Evolutionary conservation across 2,113 vertebrate species (phyloP).

Genomic region (Variabilichromis moorii): DNA sequence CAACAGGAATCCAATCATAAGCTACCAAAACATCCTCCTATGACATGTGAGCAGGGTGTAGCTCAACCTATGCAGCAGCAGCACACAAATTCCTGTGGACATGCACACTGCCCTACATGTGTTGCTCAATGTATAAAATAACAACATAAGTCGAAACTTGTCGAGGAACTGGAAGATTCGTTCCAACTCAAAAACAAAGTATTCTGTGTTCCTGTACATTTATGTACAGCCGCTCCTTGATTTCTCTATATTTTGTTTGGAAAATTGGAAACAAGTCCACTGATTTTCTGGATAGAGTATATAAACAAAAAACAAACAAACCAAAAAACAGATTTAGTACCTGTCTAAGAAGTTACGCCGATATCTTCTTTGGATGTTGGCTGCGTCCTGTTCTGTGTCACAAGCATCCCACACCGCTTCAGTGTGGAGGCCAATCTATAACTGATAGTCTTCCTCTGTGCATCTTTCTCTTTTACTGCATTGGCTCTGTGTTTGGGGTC

Average conservation of each 20-base stretch:
- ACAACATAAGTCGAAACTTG: not conserved
- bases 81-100: not conserved
- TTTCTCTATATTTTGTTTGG: not conserved
- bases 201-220: not conserved
- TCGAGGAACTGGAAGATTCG: rapidly evolving
- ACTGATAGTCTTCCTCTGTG: not conserved
- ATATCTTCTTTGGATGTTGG: not conserved
- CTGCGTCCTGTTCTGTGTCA: not conserved
- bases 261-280: not conserved
- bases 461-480: not conserved
- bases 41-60: not conserved
- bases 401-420: rapidly evolving
- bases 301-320: not conserved
- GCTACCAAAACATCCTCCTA: not conserved
- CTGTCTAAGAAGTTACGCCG: not conserved
- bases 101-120: not conserved
- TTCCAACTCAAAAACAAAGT: not conserved
- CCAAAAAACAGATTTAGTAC: not conserved
- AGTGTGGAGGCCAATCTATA: not conserved
- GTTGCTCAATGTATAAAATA: not conserved
- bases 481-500: not conserved
- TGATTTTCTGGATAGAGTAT: not conserved
- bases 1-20: not conserved
- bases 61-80: not conserved
- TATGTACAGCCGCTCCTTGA: not conserved